Base-by-base conservation (phyloP, 2,113 vertebrate genomes). In the Macrotus californicus region DNA sequence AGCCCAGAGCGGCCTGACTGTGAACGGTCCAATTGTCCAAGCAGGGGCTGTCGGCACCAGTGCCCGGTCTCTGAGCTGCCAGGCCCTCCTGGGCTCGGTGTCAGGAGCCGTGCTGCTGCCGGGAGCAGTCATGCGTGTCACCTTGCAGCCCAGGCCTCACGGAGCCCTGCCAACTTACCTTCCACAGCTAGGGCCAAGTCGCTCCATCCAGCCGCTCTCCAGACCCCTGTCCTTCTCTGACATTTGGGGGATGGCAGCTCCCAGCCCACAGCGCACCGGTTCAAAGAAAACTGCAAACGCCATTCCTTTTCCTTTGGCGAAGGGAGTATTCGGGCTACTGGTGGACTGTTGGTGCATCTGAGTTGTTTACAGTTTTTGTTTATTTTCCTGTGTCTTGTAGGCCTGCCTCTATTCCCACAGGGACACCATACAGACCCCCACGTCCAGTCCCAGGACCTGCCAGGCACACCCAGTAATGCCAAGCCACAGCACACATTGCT, bases 11-110 rank as follows among this genome's bases (percentile, higher is more conserved):
- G 66, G 56, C 56, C 89, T 61, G 29, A 89, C 89, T 89, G 91
- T 43, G 91, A 91, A 86, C 90, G 75, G 67, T 50, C 85, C 64
- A 41, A 56, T 46, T 87, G 89, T 96, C 96, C 94, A 95, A 43
- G 88, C 93, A 34, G 5, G 61, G 69, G 76, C 72, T 85, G 81
- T 86, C 26, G 0, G 93, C 11, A 26, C 95, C 96, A 82, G 43
- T 75, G 31, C 87, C 75, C 90, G 48, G 3, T 69, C 94, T 92
- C 93, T 0, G 50, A 81, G 86, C 82, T 18, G 36, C 93, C 93
- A 96, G 96, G 95, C 85, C 91, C 93, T 96, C 94, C 94, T 88
- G 59, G 95, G 94, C 94, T 36, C 3, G 0, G 91, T 85, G 93
- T 93, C 92, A 94, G 95, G 95, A 84, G 70, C 94, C 77, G 70